phyloP scores from a whole-genome alignment of 1,140 invertebrate genomes.

The Scaptomyza graminum region DNA sequence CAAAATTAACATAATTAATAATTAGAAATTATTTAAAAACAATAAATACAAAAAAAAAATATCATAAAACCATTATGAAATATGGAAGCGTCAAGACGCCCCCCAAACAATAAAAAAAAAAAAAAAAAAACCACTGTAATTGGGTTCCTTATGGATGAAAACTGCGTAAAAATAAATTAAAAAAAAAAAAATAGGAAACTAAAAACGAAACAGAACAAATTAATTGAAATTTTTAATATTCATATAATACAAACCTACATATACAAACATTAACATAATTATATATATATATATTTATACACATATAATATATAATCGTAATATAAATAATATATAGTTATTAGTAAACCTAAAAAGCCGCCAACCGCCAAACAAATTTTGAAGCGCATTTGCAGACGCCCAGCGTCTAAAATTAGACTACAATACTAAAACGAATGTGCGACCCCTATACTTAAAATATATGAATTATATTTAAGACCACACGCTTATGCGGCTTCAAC shows the following conservation, averaged over 20 bases:
- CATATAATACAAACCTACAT: slow-evolving; percentile 34
- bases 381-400: slow-evolving; percentile 74
- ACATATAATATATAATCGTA: slow-evolving; percentile 33
- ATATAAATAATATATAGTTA: slow-evolving; percentile 14
- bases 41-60: slow-evolving; percentile 30
- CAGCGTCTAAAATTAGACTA: slow-evolving; percentile 74
- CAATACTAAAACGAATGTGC: slow-evolving; percentile 39
- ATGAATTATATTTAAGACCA: slow-evolving; percentile 47
- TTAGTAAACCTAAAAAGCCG: slow-evolving; percentile 44
- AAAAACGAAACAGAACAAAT: slow-evolving; percentile 48
- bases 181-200: slow-evolving; percentile 20
- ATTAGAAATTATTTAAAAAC: slow-evolving; percentile 42
- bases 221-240: slow-evolving; percentile 61
- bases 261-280: slow-evolving; percentile 29
- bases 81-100: slow-evolving; percentile 9
- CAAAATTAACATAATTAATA: slow-evolving; percentile 46
- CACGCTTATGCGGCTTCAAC: slow-evolving; percentile 63
- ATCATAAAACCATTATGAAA: slow-evolving; percentile 25
- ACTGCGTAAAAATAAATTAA: slow-evolving; percentile 37
- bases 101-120: slow-evolving; percentile 12
- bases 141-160: slow-evolving; percentile 52
- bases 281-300: slow-evolving; percentile 48
- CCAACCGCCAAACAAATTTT: slow-evolving; percentile 72
- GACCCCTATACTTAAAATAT: slow-evolving; percentile 8
- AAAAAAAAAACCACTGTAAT: slow-evolving; percentile 29